Base-by-base conservation (phyloP, 2,113 vertebrate genomes). In the Hippoglossus stenolepis region DNA sequence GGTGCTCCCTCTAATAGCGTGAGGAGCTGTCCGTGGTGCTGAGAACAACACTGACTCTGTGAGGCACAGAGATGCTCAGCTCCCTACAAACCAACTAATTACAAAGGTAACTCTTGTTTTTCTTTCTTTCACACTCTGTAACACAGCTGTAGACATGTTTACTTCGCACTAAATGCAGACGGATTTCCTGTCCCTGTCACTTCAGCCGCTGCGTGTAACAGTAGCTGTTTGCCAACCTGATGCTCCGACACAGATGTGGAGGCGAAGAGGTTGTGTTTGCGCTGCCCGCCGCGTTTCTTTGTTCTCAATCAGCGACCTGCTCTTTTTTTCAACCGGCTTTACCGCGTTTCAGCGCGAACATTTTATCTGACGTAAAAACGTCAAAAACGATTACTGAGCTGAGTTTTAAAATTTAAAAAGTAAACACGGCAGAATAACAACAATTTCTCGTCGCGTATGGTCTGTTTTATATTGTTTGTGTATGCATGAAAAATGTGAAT, bases 1-100 rank as follows among this genome's bases (percentile, higher is more conserved):
- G 83, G 89, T 91, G 94, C 90, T 61, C 23, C 57, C 75, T 92
- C 85, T 85, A 90, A 90, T 87, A 92, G 86, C 76, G 18, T 24
- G 83, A 90, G 92, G 95, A 95, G 95, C 96, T 97, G 95, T 96
- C 96, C 93, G 85, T 88, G 70, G 91, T 93, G 23, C 86, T 93
- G 83, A 91, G 11, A 43, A 11, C 40, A 43, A 43, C 40, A 43
- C 12, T 12, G 40, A 13, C 40, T 43, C 40, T 43, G 40, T 11
- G 40, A 43, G 40, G 40, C 40, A 43, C 40, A 43, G 40, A 43
- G 40, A 43, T 43, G 40, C 40, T 43, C 40, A 43, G 40, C 40
- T 43, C 47, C 78, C 70, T 88, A 70, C n/a, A 53, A 45, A 43
- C 40, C 75, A 89, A 91, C 68, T 89, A 70, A 83, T 17, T 26